Conservation (phyloP, 2,888 invertebrate genomes). For the Mellilla xanthometata region DNA sequence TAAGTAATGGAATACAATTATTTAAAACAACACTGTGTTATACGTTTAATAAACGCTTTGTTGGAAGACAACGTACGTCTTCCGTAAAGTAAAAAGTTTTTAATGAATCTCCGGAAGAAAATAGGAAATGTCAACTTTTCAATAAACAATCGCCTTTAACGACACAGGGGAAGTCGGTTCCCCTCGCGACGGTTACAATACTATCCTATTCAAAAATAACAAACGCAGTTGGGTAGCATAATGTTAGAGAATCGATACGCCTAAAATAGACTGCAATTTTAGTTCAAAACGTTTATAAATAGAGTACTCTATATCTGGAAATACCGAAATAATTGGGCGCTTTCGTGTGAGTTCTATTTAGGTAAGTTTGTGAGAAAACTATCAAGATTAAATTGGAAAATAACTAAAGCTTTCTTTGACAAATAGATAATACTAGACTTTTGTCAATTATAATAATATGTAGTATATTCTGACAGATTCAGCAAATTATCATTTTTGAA, state of each 20-base stretch:
- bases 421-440: no score
- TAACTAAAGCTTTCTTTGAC: no score
- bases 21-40: no score
- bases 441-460: no score
- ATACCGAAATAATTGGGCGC: slow-evolving; percentile 32
- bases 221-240: slow-evolving; percentile 35
- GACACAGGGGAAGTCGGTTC: slow-evolving; percentile 32
- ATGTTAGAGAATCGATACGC: slow-evolving; percentile 43
- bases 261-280: slow-evolving; percentile 51
- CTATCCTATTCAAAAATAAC: slow-evolving; percentile 42
- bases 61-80: no score
- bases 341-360: slow-evolving; percentile 22
- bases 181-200: slow-evolving; percentile 26
- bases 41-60: no score
- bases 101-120: slow-evolving; percentile 22
- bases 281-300: slow-evolving; percentile 42
- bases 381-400: no score
- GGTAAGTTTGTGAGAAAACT: no score
- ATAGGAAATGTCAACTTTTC: slow-evolving; percentile 43
- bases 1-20: no score
- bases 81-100: no score
- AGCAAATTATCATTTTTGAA: no score
- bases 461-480: no score
- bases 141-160: slow-evolving; percentile 31
- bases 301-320: slow-evolving; percentile 39